A percentile compares a stretch with the other conserved stretches of the same genome.
Conservation (phyloP, 30 jellyfish, hydroid and myxozoan species). For the Clytia hemisphaerica region DNA sequence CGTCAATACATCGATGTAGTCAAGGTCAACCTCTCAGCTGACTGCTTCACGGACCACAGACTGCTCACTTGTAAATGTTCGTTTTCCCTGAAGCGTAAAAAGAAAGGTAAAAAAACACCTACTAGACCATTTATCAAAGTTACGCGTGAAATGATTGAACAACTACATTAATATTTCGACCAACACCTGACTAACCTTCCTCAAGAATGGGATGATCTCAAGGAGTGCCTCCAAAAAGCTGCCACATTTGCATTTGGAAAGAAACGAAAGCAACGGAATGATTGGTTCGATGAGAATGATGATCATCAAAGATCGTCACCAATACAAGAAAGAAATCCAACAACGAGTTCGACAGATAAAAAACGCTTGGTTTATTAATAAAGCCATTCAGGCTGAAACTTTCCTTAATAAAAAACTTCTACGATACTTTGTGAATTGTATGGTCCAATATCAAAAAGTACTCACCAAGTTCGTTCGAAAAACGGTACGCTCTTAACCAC, state of each 20-base stretch:
- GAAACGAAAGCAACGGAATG: constrained; percentile 3
- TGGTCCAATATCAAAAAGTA: neutral
- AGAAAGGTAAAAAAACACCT: constrained; percentile 1
- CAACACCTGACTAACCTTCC: neutral
- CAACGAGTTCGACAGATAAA: too few species aligned
- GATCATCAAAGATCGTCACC: too few species aligned
- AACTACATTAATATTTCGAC: neutral
- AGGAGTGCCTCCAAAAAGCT: neutral
- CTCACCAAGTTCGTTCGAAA: constrained; percentile 6
- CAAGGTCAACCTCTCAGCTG: neutral
- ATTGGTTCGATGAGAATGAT: constrained; percentile 24
- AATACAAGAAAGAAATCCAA: too few species aligned
- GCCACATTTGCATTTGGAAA: neutral
- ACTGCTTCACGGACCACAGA: neutral
- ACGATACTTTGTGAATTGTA: neutral
- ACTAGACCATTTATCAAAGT: neutral
- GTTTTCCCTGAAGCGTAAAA: neutral
- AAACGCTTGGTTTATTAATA: too few species aligned
- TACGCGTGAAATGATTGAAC: neutral
- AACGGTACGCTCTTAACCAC: neutral
- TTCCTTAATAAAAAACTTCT: neutral
- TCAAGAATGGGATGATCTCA: neutral
- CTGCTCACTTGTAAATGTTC: neutral
- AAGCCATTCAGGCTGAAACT: neutral
- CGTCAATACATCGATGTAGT: neutral